These are phyloP conservation scores for Triplophysa yarkandensis DNA, from an alignment of 2,797 vertebrate species.

Conservation along the genomic window DNA sequence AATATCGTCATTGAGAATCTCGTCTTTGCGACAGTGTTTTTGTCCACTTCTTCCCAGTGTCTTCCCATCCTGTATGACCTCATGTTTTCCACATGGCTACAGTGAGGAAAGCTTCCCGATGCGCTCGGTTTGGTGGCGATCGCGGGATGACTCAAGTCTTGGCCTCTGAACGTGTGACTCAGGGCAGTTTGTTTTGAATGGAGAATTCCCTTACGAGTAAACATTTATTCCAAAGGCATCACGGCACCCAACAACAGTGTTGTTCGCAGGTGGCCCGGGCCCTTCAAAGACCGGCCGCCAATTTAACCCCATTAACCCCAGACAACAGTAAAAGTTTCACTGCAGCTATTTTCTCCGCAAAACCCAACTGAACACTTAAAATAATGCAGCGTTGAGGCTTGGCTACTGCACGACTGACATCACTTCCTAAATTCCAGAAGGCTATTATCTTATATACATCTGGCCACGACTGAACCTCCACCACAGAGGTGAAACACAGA, in stretches of 20 bases:
- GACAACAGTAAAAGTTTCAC: slow-evolving; percentile 48
- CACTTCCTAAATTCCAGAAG: slow-evolving; percentile 67
- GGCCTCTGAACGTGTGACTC: slow-evolving; percentile 54
- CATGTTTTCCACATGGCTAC: slow-evolving; percentile 75
- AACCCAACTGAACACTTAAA: slow-evolving; percentile 60
- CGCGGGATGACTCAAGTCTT: slow-evolving; percentile 60
- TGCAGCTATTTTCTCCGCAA: slow-evolving; percentile 56
- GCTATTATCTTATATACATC: slow-evolving; percentile 64
- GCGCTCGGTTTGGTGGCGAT: slow-evolving; percentile 33
- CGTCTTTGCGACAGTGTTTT: slow-evolving; percentile 9
- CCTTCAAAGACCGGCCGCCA: slow-evolving; percentile 39
- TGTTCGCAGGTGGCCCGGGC: slow-evolving; percentile 48
- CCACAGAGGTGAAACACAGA: slow-evolving; percentile 41
- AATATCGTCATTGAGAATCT: no score
- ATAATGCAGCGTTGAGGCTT: slow-evolving; percentile 63
- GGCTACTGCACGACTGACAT: slow-evolving; percentile 64
- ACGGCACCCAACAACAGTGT: neutral
- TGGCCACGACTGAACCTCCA: slow-evolving; percentile 54
- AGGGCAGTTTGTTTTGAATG: slow-evolving; percentile 51
- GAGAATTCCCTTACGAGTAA: slow-evolving; percentile 49
- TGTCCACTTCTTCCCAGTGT: slow-evolving; percentile 42
- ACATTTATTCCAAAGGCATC: slow-evolving; percentile 17
- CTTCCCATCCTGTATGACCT: slow-evolving; percentile 75
- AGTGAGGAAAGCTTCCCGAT: slow-evolving; percentile 38
- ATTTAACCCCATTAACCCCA: slow-evolving; percentile 49